Conservation (phyloP, 1,140 invertebrate genomes). For the Spodoptera frugiperda region DNA sequence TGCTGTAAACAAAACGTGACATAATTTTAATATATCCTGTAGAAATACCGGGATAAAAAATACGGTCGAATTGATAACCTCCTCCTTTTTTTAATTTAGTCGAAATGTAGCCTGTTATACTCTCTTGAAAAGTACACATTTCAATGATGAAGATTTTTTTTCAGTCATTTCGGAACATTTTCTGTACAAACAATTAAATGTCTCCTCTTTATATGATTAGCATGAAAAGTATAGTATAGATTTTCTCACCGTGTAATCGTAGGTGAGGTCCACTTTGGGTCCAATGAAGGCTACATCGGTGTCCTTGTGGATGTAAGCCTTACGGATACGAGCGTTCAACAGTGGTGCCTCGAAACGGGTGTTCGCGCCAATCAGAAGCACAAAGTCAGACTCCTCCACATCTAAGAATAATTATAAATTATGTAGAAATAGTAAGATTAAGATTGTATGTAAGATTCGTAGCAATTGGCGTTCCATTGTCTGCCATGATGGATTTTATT, state of each 20-base stretch:
- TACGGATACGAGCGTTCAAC: slow-evolving; percentile 97
- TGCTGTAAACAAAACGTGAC: slow-evolving; percentile 86
- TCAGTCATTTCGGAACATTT: too few species aligned
- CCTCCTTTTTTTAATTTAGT: too few species aligned
- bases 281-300: slow-evolving; percentile 95
- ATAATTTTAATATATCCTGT: too few species aligned
- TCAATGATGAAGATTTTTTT: too few species aligned
- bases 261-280: slow-evolving; percentile 96
- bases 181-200: too few species aligned
- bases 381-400: slow-evolving; percentile 97
- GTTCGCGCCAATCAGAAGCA: slow-evolving; percentile 98
- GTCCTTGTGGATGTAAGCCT: slow-evolving; percentile 96
- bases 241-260: slow-evolving; percentile 93
- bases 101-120: too few species aligned
- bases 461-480: too few species aligned
- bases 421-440: background rate
- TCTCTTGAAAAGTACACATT: too few species aligned
- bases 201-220: background rate
- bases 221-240: background rate
- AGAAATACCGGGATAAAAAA: too few species aligned
- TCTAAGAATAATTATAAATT: slow-evolving; percentile 73
- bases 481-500: too few species aligned
- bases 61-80: too few species aligned
- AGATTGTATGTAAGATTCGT: too few species aligned
- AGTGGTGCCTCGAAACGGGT: slow-evolving; percentile 99